These are phyloP conservation scores for Petrocephalus schoutedeni DNA, from an alignment of 2,797 vertebrate genomes.

Conservation along the genomic window DNA sequence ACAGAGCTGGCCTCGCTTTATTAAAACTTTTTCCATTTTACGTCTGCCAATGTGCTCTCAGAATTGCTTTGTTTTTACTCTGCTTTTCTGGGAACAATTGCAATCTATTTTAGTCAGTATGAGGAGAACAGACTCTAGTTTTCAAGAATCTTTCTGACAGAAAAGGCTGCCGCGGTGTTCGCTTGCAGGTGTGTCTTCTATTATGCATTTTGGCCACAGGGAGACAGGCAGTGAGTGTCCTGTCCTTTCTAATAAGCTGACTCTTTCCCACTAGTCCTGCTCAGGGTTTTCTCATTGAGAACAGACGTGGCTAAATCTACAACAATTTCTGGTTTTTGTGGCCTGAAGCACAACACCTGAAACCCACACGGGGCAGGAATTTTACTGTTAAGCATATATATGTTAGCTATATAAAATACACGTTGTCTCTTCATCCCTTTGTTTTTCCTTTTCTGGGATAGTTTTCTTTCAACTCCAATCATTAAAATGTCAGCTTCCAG, in stretches of 20 bases:
- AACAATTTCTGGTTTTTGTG: background rate
- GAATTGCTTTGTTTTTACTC: conserved; percentile 36
- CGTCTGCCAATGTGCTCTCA: conserved; percentile 31
- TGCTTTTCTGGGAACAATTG: conserved; percentile 13
- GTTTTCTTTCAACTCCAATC: background rate
- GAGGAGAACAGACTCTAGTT: background rate
- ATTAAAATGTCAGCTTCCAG: background rate
- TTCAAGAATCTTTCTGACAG: background rate
- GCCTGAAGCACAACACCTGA: background rate
- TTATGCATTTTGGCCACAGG: background rate
- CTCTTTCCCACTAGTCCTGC: background rate
- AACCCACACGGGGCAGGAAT: background rate
- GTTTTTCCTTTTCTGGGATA: background rate
- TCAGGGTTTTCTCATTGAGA: background rate
- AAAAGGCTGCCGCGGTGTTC: background rate
- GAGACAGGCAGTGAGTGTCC: background rate
- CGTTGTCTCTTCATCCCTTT: background rate
- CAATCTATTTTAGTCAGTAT: background rate
- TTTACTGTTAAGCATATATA: background rate
- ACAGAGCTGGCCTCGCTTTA: background rate
- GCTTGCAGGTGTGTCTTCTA: background rate
- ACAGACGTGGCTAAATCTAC: background rate
- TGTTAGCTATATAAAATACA: background rate
- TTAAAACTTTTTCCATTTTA: conserved; percentile 36
- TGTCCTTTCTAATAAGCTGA: background rate